phyloP scores from a whole-genome alignment of 2,888 invertebrate species.

The Drosophila putrida region DNA sequence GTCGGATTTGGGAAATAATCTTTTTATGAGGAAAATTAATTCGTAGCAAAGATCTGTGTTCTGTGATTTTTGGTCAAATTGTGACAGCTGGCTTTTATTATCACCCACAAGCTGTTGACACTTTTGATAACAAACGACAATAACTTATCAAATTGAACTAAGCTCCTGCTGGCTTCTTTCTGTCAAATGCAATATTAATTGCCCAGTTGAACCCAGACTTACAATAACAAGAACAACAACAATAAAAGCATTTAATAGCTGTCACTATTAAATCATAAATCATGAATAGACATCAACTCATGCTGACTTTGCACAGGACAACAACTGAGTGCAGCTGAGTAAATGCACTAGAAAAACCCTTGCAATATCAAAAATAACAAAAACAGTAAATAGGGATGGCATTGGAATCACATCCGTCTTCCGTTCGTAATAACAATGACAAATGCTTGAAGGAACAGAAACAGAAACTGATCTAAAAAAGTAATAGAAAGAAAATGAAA shows the following conservation, averaged over 20 bases:
- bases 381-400: constrained; percentile 12
- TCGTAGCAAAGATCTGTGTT: background rate
- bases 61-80: constrained; percentile 8
- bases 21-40: background rate
- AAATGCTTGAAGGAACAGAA: constrained; percentile 16
- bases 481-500: background rate
- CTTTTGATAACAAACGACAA: constrained; percentile 13
- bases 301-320: constrained; percentile 9
- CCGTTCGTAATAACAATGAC: constrained; percentile 19
- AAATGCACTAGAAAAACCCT: constrained; percentile 28
- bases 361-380: constrained; percentile 19
- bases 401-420: constrained; percentile 12
- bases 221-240: background rate
- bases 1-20: background rate
- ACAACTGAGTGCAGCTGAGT: constrained; percentile 25
- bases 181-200: constrained; percentile 42
- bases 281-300: constrained; percentile 24
- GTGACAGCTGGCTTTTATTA: constrained; percentile 18
- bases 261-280: constrained; percentile 48
- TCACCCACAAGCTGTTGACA: constrained; percentile 10
- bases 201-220: constrained; percentile 5
- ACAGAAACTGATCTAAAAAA: constrained; percentile 3
- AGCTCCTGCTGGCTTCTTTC: constrained; percentile 3
- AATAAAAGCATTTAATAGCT: constrained; percentile 20
- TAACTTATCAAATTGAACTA: constrained; percentile 25